These are phyloP conservation scores for Solenodon paradoxus DNA, from an alignment of 2,113 vertebrate species.

Conservation along the genomic window DNA sequence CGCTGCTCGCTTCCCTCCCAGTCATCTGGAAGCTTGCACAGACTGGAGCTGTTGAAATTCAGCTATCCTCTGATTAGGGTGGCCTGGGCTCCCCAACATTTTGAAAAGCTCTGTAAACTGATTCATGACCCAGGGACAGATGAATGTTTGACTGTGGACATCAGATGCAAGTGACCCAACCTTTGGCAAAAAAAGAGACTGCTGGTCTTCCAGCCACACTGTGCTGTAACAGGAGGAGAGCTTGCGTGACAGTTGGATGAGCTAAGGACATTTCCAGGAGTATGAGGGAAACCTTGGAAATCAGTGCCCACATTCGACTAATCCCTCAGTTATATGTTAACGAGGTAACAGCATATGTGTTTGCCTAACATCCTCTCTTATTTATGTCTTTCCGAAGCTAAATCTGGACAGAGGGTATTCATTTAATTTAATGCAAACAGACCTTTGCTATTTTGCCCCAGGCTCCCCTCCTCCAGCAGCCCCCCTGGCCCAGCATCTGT, in stretches of 20 bases:
- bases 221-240: neutral
- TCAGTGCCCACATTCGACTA: neutral
- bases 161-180: neutral
- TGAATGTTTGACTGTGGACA: neutral
- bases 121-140: neutral
- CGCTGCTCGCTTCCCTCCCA: neutral
- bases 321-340: neutral
- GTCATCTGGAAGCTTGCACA: neutral
- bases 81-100: neutral
- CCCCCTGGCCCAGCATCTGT: constrained; percentile 16
- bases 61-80: neutral
- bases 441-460: constrained; percentile 1
- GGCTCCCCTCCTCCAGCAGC: neutral
- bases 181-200: neutral
- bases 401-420: neutral
- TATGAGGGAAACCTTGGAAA: neutral
- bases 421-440: neutral
- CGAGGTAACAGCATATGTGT: neutral
- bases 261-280: neutral
- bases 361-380: neutral
- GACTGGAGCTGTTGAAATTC: neutral
- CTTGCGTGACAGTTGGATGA: neutral
- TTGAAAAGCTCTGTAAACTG: neutral
- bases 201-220: neutral
- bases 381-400: neutral